A percentile compares a stretch with the other conserved stretches of the same genome.
phyloP scores from a whole-genome alignment of 2,113 vertebrate genomes.

The Chunga burmeisteri region DNA sequence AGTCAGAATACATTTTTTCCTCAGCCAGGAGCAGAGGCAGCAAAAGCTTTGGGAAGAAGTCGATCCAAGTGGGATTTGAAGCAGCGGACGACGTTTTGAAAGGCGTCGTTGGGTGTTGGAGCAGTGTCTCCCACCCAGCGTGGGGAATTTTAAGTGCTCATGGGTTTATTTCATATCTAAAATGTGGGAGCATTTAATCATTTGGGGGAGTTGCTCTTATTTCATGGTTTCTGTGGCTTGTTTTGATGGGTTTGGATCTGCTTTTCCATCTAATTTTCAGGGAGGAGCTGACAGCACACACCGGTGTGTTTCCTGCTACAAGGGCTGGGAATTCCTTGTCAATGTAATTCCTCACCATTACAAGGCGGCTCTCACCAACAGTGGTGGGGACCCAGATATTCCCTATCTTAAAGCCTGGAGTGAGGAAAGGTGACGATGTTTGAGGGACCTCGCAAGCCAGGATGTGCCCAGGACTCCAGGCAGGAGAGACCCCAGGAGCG shows the following conservation, averaged over 20 bases:
- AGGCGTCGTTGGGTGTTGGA: accelerated
- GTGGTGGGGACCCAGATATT: neutral
- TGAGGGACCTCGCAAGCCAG: accelerated
- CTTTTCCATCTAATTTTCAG: neutral
- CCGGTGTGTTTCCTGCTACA: neutral
- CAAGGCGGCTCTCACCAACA: neutral
- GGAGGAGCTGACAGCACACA: neutral
- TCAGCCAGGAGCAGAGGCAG: neutral
- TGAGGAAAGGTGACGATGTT: neutral
- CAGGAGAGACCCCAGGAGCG: neutral
- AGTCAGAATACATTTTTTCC: neutral
- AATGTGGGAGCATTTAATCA: accelerated
- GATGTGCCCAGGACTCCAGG: neutral
- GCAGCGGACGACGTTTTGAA: neutral
- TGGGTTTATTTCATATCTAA: neutral
- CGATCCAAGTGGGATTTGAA: neutral
- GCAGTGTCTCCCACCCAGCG: accelerated
- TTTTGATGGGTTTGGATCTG: neutral
- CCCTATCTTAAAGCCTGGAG: neutral
- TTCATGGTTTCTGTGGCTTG: neutral
- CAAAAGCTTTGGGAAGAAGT: neutral
- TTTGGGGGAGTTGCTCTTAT: neutral
- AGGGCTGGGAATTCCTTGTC: neutral
- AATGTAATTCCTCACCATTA: neutral
- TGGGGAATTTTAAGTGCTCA: too few species aligned